Percentiles rank a stretch among this genome's conserved stretches.
These are phyloP conservation scores for Elymnias hypermnestra DNA, from an alignment of 1,140 invertebrate genomes.

Conservation along the genomic window DNA sequence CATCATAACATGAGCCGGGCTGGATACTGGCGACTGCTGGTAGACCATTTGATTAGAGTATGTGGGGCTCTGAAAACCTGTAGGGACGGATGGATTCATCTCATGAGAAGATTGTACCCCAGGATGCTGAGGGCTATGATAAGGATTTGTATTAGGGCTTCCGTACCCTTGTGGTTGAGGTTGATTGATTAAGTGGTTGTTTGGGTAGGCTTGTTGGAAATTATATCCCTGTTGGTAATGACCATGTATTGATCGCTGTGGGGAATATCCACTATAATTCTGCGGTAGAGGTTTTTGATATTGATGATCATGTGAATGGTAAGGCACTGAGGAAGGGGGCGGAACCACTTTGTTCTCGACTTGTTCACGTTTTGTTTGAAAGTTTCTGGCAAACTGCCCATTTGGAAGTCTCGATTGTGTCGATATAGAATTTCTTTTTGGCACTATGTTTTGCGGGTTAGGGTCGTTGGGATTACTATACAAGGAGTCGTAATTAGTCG, in stretches of 20 bases:
- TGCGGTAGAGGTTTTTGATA: conserved; percentile 61
- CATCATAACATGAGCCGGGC: conserved; percentile 59
- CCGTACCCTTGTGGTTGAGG: conserved; percentile 46
- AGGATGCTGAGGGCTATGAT: conserved; percentile 59
- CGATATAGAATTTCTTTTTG: conserved; percentile 55
- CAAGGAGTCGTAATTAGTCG: conserved; percentile 63
- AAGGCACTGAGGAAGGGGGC: conserved; percentile 40
- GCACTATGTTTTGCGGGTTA: conserved; percentile 42
- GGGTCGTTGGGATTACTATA: conserved; percentile 62
- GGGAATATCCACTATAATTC: conserved; percentile 60
- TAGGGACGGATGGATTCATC: conserved; percentile 41
- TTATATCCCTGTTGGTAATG: conserved; percentile 60
- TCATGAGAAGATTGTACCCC: conserved; percentile 56
- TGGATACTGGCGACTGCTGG: conserved; percentile 31
- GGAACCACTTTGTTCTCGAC: conserved; percentile 35
- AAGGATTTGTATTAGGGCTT: conserved; percentile 53
- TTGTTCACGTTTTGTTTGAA: conserved; percentile 43
- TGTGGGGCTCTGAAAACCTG: conserved; percentile 34
- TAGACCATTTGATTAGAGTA: conserved; percentile 61
- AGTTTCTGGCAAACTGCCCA: conserved; percentile 54
- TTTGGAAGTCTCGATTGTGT: conserved; percentile 48
- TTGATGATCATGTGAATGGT: conserved; percentile 66
- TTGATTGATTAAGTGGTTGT: conserved; percentile 46
- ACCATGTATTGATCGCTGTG: conserved; percentile 48
- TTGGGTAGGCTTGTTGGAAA: conserved; percentile 54